phyloP scores from a whole-genome alignment of 1,140 invertebrate genomes.

The Orchestia grillus region DNA sequence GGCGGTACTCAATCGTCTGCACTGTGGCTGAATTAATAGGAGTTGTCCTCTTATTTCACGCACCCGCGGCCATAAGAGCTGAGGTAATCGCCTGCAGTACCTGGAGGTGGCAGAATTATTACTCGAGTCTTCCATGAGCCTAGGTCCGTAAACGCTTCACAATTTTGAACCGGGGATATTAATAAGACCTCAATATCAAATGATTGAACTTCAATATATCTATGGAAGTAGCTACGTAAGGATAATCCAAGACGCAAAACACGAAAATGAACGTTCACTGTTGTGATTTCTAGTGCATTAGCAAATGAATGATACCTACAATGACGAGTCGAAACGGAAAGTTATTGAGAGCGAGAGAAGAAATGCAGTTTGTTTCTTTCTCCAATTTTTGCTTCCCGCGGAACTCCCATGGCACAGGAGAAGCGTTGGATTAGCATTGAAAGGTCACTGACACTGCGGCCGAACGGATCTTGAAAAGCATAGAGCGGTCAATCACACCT shows the following conservation, averaged over 20 bases:
- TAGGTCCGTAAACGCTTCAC: not conserved
- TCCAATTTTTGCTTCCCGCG: not conserved
- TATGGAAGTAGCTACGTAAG: not conserved
- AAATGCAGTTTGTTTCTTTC: not conserved
- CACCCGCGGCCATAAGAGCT: not conserved
- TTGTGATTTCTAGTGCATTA: not conserved
- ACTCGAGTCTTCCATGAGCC: not conserved
- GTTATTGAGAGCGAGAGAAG: not conserved
- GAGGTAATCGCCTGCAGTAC: not conserved
- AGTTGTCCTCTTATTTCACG: conserved; percentile 29
- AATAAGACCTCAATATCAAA: not conserved
- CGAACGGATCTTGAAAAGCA: not conserved
- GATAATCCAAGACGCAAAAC: not conserved
- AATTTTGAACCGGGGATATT: not conserved
- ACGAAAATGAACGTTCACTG: not conserved
- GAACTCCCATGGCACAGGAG: not conserved
- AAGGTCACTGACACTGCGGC: not conserved
- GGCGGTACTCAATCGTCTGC: not conserved
- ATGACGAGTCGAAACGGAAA: not conserved
- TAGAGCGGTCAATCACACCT: not conserved
- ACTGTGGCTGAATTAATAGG: not conserved
- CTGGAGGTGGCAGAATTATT: not conserved
- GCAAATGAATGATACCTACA: not conserved
- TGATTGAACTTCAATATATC: not conserved
- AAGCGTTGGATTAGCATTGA: not conserved